These are phyloP conservation scores for Pantelozetes paolii DNA, from an alignment of 2,888 invertebrate genomes.

Conservation along the genomic window DNA sequence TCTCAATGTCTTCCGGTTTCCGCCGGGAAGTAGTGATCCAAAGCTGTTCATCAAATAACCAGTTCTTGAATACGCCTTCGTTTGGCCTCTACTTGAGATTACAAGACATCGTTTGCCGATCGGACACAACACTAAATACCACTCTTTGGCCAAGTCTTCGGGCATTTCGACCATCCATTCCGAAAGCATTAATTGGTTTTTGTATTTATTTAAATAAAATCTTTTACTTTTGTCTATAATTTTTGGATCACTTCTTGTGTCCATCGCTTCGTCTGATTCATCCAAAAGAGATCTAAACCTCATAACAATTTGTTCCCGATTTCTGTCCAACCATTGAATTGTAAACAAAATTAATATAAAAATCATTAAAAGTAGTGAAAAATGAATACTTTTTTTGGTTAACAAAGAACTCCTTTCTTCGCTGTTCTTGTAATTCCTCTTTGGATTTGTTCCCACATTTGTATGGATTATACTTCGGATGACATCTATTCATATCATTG, in stretches of 20 bases:
- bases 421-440: background rate
- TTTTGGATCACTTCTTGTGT: background rate
- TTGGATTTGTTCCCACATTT: background rate
- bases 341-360: background rate
- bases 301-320: constrained; percentile 18
- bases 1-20: constrained; percentile 50
- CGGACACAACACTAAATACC: constrained; percentile 67
- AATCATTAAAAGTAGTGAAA: background rate
- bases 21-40: constrained; percentile 69
- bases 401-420: background rate
- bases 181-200: constrained; percentile 73
- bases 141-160: constrained; percentile 54
- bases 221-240: background rate
- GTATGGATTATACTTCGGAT: background rate
- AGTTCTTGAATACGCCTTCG: constrained; percentile 65
- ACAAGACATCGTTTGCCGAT: constrained; percentile 76
- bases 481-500: constrained; percentile 1
- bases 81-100: constrained; percentile 67
- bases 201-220: constrained; percentile 25
- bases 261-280: background rate
- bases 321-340: too few relatives aligned
- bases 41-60: constrained; percentile 60
- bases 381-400: constrained; percentile 1
- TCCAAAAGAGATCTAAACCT: background rate
- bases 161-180: constrained; percentile 91